These are phyloP conservation scores for Julus scandinavius DNA, from an alignment of 2,888 invertebrate genomes.

Conservation along the genomic window DNA sequence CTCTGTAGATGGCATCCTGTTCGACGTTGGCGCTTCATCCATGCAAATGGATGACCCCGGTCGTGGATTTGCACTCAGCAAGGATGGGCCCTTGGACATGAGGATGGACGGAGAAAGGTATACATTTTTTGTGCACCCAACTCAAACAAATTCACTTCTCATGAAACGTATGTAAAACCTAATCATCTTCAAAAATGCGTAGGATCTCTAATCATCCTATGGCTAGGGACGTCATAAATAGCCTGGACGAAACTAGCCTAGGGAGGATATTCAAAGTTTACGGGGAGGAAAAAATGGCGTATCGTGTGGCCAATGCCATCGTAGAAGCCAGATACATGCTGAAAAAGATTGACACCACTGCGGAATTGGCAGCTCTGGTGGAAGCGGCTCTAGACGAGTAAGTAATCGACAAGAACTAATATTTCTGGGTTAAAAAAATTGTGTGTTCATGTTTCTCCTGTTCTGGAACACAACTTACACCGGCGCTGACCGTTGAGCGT, in stretches of 20 bases:
- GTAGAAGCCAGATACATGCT: slow-evolving; percentile 83
- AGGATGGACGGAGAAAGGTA: slow-evolving; percentile 81
- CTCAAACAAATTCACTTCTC: background rate
- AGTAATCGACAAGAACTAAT: no score
- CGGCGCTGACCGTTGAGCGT: no score
- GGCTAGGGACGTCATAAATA: slow-evolving; percentile 87
- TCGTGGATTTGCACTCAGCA: slow-evolving; percentile 86
- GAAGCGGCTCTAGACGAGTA: background rate
- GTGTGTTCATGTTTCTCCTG: no score
- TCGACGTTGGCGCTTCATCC: slow-evolving; percentile 94
- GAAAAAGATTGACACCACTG: slow-evolving; percentile 76
- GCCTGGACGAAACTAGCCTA: slow-evolving; percentile 80
- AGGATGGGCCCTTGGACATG: slow-evolving; percentile 93
- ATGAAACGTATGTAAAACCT: background rate
- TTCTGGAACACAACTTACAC: no score
- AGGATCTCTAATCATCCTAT: slow-evolving; percentile 76
- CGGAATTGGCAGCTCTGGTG: slow-evolving; percentile 47
- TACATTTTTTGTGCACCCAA: no score
- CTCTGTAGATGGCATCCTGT: slow-evolving; percentile 85
- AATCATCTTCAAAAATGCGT: slow-evolving; percentile 44
- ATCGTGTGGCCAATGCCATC: slow-evolving; percentile 86
- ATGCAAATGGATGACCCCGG: slow-evolving; percentile 88
- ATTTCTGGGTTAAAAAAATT: background rate
- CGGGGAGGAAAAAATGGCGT: slow-evolving; percentile 89
- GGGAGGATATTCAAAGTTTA: slow-evolving; percentile 87